Conservation (phyloP, 2,888 invertebrate genomes). For the Oxytorus armatus region DNA sequence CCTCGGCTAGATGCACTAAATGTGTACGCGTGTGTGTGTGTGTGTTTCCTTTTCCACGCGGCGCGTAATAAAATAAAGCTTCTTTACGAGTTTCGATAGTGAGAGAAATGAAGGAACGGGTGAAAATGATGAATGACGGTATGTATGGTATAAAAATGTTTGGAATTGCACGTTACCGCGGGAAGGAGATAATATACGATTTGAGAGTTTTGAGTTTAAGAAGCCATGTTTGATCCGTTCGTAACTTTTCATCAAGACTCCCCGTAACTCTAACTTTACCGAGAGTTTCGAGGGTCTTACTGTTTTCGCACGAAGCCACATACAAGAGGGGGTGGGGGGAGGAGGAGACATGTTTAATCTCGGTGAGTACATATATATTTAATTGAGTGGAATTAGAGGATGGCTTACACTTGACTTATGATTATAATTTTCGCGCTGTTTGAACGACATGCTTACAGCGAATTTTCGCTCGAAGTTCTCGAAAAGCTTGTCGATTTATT, state of each 20-base stretch:
- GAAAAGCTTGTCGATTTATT: background rate
- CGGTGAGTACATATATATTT: background rate
- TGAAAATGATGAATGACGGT: constrained; percentile 47
- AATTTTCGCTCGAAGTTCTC: background rate
- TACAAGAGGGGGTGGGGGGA: too few species aligned
- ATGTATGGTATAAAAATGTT: background rate
- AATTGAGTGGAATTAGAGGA: constrained; percentile 6
- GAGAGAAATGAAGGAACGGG: constrained; percentile 8
- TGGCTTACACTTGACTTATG: background rate
- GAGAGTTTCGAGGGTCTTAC: background rate
- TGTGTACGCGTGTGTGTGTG: background rate
- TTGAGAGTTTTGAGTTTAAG: constrained; percentile 14
- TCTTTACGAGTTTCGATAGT: constrained; percentile 40
- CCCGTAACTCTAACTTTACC: background rate
- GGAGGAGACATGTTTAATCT: constrained; percentile 6
- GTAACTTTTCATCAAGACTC: constrained; percentile 14
- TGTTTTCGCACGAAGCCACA: constrained; percentile 26
- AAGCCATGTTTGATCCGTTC: constrained; percentile 11
- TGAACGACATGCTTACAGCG: background rate
- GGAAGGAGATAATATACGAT: constrained; percentile 15
- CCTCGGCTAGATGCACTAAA: background rate
- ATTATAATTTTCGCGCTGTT: background rate
- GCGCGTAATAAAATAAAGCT: constrained; percentile 58
- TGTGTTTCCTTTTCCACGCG: background rate
- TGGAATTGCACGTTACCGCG: background rate